phyloP scores from a whole-genome alignment of 2,797 vertebrate genomes.

The Sebastes wilsoni region DNA sequence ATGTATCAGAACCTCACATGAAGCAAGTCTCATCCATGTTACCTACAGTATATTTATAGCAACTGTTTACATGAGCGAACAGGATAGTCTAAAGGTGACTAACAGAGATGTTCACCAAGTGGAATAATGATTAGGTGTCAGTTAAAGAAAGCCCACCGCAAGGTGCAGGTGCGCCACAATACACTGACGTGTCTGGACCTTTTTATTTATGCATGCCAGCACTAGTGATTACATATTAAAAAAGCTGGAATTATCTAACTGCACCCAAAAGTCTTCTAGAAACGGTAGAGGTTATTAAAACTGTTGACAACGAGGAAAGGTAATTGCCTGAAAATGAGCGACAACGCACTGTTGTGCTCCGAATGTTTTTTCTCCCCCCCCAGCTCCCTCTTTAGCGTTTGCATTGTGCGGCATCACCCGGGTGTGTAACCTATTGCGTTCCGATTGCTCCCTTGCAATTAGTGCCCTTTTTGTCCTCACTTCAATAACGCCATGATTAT shows the following conservation, averaged over 20 bases:
- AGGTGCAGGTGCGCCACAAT: slow-evolving; percentile 98
- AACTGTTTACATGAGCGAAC: slow-evolving; percentile 89
- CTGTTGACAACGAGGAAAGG: slow-evolving; percentile 99
- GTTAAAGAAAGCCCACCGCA: slow-evolving; percentile 95
- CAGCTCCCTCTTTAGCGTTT: slow-evolving; percentile 78
- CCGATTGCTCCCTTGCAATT: slow-evolving; percentile 99
- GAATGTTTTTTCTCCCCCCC: slow-evolving; percentile 80
- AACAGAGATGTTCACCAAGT: slow-evolving; percentile 99
- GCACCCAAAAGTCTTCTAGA: slow-evolving; percentile 95
- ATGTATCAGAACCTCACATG: slow-evolving; percentile 2
- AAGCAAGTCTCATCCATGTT: slow-evolving; percentile 48
- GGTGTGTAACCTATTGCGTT: slow-evolving; percentile 99
- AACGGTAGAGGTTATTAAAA: slow-evolving; percentile 99
- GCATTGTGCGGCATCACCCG: slow-evolving; percentile 98
- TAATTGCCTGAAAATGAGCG: slow-evolving; percentile 99
- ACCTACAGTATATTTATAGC: slow-evolving; percentile 89
- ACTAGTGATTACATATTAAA: slow-evolving; percentile 97
- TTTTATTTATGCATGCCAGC: slow-evolving; percentile 96
- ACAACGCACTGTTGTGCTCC: slow-evolving; percentile 96
- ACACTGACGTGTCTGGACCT: slow-evolving; percentile 94
- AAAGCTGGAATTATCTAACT: slow-evolving; percentile 99
- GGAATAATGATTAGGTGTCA: slow-evolving; percentile 99
- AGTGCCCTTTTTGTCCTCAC: slow-evolving; percentile 99
- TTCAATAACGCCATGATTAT: slow-evolving; percentile 99
- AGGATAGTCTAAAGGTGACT: slow-evolving; percentile 93